A percentile compares a stretch with the other conserved stretches of the same genome.
phyloP scores from a whole-genome alignment of 2,888 invertebrate species.

The Drosophila ezoana region DNA sequence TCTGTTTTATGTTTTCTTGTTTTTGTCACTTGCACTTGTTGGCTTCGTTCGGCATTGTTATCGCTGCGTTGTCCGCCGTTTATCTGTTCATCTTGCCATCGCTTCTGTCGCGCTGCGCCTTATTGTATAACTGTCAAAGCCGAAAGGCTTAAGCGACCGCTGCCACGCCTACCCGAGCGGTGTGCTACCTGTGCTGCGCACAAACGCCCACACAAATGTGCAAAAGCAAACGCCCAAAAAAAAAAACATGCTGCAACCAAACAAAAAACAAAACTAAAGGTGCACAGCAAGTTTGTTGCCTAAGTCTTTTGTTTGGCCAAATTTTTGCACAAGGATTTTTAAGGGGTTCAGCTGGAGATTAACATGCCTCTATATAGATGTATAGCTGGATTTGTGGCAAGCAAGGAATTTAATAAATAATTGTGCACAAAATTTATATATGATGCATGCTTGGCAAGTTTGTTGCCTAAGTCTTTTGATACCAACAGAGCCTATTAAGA shows the following conservation, averaged over 20 bases:
- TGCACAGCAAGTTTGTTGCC: constrained; percentile 44
- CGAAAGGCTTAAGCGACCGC: constrained; percentile 18
- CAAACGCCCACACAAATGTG: constrained; percentile 29
- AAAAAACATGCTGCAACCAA: constrained; percentile 5
- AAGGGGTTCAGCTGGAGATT: neutral
- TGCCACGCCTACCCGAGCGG: constrained; percentile 50
- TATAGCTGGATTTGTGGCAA: neutral
- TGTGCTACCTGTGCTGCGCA: constrained; percentile 48
- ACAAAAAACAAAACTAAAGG: too few species aligned
- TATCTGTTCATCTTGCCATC: constrained; percentile 30
- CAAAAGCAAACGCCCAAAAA: constrained; percentile 34
- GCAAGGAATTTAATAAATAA: too few species aligned
- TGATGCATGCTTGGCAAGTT: neutral
- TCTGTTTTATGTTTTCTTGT: constrained; percentile 15
- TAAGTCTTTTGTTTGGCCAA: constrained; percentile 16
- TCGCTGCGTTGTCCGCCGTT: constrained; percentile 20
- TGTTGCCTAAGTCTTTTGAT: constrained; percentile 2
- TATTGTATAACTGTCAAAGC: constrained; percentile 60
- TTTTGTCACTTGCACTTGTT: constrained; percentile 75
- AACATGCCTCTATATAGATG: neutral
- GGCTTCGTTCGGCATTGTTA: constrained; percentile 46
- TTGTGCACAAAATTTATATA: too few species aligned
- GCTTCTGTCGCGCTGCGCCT: constrained; percentile 20
- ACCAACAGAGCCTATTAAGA: too few species aligned
- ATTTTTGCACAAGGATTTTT: neutral